These are phyloP conservation scores for Cepaea hortensis DNA, from an alignment of 2,888 invertebrate species.

Conservation along the genomic window DNA sequence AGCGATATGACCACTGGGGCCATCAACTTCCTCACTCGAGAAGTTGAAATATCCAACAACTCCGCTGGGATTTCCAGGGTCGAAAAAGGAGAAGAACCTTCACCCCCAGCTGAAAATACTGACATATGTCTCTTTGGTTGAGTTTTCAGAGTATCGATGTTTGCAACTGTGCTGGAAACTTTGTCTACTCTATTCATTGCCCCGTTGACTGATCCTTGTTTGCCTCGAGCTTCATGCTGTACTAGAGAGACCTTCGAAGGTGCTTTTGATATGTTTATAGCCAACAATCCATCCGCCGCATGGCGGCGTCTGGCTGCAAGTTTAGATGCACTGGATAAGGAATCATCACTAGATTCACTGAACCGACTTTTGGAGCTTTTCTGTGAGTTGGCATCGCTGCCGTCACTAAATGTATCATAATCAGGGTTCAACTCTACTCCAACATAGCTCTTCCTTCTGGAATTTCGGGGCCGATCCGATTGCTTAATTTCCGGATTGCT, in stretches of 20 bases:
- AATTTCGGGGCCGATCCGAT: neutral
- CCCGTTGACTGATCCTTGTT: neutral
- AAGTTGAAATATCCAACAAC: constrained; percentile 37
- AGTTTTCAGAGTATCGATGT: neutral
- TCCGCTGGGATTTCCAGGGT: constrained; percentile 50
- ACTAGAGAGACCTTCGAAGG: neutral
- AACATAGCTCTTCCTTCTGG: constrained; percentile 1
- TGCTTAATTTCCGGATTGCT: neutral
- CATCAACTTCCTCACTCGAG: constrained; percentile 49
- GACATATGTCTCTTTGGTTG: neutral
- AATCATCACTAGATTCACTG: constrained; percentile 19
- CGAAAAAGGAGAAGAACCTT: constrained; percentile 23
- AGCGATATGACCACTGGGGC: constrained; percentile 61
- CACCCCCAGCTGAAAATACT: neutral
- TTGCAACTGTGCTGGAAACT: neutral
- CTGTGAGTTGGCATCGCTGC: neutral
- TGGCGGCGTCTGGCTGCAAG: constrained; percentile 2
- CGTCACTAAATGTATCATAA: constrained; percentile 4
- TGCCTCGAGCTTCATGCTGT: neutral
- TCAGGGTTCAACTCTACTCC: neutral
- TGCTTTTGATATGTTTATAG: neutral
- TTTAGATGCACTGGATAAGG: constrained; percentile 29
- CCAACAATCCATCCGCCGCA: neutral
- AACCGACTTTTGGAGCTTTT: constrained; percentile 14
- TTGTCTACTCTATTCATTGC: neutral